Base-by-base conservation (phyloP, 92 coral and sea anemone genomes). In the Palythoa caribaeorum region DNA sequence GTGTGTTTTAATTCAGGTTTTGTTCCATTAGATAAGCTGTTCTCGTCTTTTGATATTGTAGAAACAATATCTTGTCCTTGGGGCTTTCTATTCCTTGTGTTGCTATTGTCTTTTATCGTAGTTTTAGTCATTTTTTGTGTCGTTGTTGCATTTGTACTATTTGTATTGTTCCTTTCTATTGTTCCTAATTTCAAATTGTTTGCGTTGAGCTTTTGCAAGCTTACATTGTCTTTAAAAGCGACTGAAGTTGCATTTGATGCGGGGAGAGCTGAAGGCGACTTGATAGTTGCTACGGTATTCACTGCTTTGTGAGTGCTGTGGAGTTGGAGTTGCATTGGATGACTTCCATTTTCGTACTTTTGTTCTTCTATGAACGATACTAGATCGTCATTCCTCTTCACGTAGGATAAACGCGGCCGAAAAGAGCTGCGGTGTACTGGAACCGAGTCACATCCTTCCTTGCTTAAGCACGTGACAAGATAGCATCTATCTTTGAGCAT, bases 401-500 rank as follows among this genome's bases (percentile, higher is more conserved):
- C 93, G 84, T 84, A 87, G 10, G 96, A 76, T 83, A 93, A 80
- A 68, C 93, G 94, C 55, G 98, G 96, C 54, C 85, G 83, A 69
- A 89, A 93, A 78, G 72, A 84, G 90, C 98, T 95, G 36, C 80
- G 94, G 48, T 84, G 91, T 47, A 94, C 96, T 71, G 90, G 94
- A 35, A 93, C 93, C 63, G 95, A 86, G 66, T 88, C 80, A 76
- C 98, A 95, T 21, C 94, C 95, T 71, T 69, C 88, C 53, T 90
- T 79, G 71, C 88, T 90, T 83, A 84, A 95, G 87, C 99, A 97
- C 79, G 92, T 92, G 92, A 97, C 97, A 75, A 92, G 94, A 63
- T 95, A 97, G 80, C 99, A 97, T 88, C 95, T 87, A 20, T 89
- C 80, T 70, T 86, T 92, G 60, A 97, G 94, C 96, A 97, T 86